phyloP scores from a whole-genome alignment of 2,888 invertebrate species.

The Hydrotaea cyrtoneurina region DNA sequence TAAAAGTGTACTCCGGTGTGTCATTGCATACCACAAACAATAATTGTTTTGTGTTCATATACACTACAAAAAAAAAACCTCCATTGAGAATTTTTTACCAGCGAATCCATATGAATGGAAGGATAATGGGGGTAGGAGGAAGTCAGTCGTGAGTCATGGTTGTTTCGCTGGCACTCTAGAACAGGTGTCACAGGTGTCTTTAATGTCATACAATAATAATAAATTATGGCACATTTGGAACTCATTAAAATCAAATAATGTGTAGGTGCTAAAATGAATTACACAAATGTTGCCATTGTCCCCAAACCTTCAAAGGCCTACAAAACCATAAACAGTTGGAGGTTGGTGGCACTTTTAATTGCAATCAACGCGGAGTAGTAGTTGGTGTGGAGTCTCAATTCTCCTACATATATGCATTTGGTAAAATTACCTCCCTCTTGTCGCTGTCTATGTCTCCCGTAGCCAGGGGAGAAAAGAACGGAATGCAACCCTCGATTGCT shows the following conservation, averaged over 20 bases:
- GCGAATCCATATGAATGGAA: neutral
- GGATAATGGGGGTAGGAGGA: neutral
- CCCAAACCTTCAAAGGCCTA: too few species aligned
- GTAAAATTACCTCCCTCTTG: too few species aligned
- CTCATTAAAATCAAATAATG: neutral
- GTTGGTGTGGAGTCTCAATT: neutral
- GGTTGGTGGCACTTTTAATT: neutral
- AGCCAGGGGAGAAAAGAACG: neutral
- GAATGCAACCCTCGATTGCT: constrained; percentile 16
- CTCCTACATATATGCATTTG: neutral
- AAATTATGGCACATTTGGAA: neutral
- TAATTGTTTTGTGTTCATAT: neutral
- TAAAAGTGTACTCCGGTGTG: constrained; percentile 7
- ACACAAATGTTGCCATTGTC: neutral
- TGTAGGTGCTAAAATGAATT: neutral
- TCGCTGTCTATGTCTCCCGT: neutral
- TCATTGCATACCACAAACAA: constrained; percentile 15
- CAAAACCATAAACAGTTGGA: neutral
- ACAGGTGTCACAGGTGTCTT: constrained; percentile 31
- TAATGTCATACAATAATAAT: neutral
- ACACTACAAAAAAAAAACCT: neutral
- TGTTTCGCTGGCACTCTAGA: too few species aligned
- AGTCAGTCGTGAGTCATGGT: constrained; percentile 6
- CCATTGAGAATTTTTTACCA: neutral
- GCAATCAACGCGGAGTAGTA: too few species aligned